Conservation (phyloP, 2,797 vertebrate species). For the Brachyrhaphis roseni region DNA sequence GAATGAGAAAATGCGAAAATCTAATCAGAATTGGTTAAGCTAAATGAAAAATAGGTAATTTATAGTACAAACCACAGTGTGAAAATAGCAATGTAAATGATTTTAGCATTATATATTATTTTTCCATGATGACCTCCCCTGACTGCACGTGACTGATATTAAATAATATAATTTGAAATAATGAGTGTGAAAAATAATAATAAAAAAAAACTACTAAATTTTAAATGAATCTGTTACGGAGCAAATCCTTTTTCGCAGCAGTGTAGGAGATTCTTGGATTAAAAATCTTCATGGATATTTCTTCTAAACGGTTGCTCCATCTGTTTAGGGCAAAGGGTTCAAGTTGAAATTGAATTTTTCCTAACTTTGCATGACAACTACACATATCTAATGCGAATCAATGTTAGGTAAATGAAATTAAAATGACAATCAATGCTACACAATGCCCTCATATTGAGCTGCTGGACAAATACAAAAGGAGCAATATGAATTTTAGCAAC, state of each 20-base stretch:
- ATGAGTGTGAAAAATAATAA: not conserved
- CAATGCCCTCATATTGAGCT: constrained; percentile 82
- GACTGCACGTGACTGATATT: too few species aligned
- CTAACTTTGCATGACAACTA: constrained; percentile 76
- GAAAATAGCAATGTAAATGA: too few species aligned
- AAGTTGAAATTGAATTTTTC: constrained; percentile 71
- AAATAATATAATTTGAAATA: not conserved
- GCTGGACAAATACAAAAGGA: constrained; percentile 83
- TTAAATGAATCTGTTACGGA: not conserved
- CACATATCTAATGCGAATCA: constrained; percentile 78
- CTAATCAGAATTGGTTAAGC: too few species aligned
- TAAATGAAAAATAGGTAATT: too few species aligned
- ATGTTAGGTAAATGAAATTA: constrained; percentile 77
- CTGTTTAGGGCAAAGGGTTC: constrained; percentile 67
- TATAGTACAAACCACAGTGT: too few species aligned
- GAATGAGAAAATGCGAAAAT: too few species aligned
- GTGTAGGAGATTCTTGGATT: constrained; percentile 2
- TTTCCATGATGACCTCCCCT: too few species aligned
- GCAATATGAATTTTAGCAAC: constrained; percentile 74
- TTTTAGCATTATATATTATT: too few species aligned
- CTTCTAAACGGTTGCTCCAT: constrained; percentile 66
- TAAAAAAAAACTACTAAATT: not conserved
- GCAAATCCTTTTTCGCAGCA: not conserved
- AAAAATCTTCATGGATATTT: constrained; percentile 42
- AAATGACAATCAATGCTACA: constrained; percentile 82